Conservation (phyloP, 2,113 vertebrate species). For the Dunckerocampus dactyliophorus region DNA sequence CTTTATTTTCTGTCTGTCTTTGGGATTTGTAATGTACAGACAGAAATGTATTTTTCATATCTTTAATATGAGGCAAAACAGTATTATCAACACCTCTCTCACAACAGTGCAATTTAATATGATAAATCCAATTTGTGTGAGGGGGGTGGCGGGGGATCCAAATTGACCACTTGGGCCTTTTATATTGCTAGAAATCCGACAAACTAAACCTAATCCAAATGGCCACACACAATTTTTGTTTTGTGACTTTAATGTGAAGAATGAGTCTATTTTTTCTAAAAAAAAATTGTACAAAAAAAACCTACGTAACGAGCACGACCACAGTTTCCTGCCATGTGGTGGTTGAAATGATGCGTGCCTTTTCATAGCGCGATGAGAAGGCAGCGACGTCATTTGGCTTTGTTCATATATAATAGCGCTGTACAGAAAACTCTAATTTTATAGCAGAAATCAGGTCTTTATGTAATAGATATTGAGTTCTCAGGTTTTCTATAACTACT, state of each 20-base stretch:
- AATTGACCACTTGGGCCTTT: constrained; percentile 67
- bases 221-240: constrained; percentile 68
- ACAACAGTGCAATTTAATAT: constrained; percentile 59
- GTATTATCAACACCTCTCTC: constrained; percentile 60
- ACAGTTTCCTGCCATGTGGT: constrained; percentile 74
- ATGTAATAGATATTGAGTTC: constrained; percentile 79
- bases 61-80: constrained; percentile 72
- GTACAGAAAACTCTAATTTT: constrained; percentile 82
- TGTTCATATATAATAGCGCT: constrained; percentile 78
- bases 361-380: constrained; percentile 77
- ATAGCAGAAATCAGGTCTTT: constrained; percentile 82
- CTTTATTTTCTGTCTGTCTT: constrained; percentile 74
- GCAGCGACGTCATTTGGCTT: constrained; percentile 69
- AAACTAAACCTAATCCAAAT: constrained; percentile 52
- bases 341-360: constrained; percentile 72
- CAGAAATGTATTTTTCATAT: constrained; percentile 79
- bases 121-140: background rate
- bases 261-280: constrained; percentile 79
- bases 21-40: constrained; percentile 75
- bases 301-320: constrained; percentile 69
- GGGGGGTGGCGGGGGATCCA: constrained; percentile 29
- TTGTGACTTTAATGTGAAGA: constrained; percentile 68
- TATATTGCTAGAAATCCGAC: constrained; percentile 41
- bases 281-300: background rate
- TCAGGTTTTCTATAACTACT: constrained; percentile 79